Conservation (phyloP, 2,113 vertebrate genomes). For the Clarias macrocephalus region DNA sequence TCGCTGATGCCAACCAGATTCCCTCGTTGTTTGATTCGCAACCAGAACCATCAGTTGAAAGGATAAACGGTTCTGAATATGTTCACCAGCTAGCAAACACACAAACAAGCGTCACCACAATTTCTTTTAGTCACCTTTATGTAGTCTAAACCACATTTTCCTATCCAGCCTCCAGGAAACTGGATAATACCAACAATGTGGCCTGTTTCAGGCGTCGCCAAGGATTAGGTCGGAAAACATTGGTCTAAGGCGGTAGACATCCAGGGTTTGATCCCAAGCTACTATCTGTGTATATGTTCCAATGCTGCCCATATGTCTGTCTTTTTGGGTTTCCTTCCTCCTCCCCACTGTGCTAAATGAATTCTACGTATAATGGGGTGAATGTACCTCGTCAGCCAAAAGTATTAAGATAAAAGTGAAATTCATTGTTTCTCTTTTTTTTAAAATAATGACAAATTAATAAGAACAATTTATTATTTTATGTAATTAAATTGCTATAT, state of each 20-base stretch:
- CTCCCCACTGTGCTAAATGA: not conserved
- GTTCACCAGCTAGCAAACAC: not conserved
- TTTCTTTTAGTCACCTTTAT: slow-evolving; percentile 14
- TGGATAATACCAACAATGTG: not conserved
- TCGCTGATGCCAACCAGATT: not conserved
- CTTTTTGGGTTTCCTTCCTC: not conserved
- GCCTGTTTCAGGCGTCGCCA: not conserved
- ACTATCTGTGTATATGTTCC: not conserved
- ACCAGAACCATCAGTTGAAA: not conserved
- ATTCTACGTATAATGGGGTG: not conserved
- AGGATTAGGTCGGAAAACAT: not conserved
- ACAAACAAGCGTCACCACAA: slow-evolving; percentile 17
- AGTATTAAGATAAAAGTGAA: too few relatives aligned
- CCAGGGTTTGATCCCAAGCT: not conserved
- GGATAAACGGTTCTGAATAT: not conserved
- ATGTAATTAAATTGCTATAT: too few relatives aligned
- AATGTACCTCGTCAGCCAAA: too few relatives aligned
- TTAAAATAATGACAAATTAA: too few relatives aligned
- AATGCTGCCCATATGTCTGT: not conserved
- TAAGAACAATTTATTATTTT: too few relatives aligned
- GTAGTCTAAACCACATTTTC: slow-evolving; percentile 27
- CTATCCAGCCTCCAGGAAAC: not conserved
- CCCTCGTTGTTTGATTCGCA: slow-evolving; percentile 18
- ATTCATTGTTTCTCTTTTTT: not conserved
- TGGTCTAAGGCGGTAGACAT: not conserved